Percentiles rank a stretch among this genome's conserved stretches.
Evolutionary conservation across 1,140 invertebrate genomes (phyloP).

Genomic region (Neomicropteryx cornuta): DNA sequence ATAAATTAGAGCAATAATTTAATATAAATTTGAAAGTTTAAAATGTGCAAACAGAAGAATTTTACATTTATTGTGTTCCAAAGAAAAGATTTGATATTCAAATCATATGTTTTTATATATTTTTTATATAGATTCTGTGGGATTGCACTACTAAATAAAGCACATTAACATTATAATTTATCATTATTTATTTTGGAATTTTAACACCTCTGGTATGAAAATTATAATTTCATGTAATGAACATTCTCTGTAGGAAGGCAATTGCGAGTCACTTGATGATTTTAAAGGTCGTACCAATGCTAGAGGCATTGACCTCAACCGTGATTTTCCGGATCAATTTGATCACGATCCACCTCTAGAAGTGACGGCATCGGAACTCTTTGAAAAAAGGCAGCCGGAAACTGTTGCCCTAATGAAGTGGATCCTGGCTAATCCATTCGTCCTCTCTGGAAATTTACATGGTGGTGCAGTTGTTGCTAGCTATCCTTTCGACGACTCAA

Average conservation of each 20-base stretch:
- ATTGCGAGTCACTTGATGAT: conserved; percentile 55
- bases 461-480: conserved; percentile 86
- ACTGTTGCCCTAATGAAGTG: conserved; percentile 85
- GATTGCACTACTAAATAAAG: background rate
- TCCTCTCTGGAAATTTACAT: conserved; percentile 85
- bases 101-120: too few species aligned
- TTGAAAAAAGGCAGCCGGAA: conserved; percentile 63
- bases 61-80: too few species aligned
- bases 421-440: conserved; percentile 76
- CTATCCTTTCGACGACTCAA: conserved; percentile 78
- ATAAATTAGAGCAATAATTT: too few species aligned
- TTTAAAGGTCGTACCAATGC: conserved; percentile 69
- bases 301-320: conserved; percentile 69
- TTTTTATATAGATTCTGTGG: background rate
- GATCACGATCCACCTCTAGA: conserved; percentile 28
- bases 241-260: conserved; percentile 55
- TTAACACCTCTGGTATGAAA: too few species aligned
- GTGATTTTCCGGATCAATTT: conserved; percentile 85
- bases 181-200: too few species aligned
- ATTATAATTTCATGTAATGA: conserved; percentile 1
- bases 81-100: too few species aligned
- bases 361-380: conserved; percentile 23
- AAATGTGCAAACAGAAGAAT: too few species aligned
- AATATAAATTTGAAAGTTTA: too few species aligned
- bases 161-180: too few species aligned